Evolutionary conservation across 2,797 vertebrate species (phyloP).

Genomic region (Tragelaphus oryx): DNA sequence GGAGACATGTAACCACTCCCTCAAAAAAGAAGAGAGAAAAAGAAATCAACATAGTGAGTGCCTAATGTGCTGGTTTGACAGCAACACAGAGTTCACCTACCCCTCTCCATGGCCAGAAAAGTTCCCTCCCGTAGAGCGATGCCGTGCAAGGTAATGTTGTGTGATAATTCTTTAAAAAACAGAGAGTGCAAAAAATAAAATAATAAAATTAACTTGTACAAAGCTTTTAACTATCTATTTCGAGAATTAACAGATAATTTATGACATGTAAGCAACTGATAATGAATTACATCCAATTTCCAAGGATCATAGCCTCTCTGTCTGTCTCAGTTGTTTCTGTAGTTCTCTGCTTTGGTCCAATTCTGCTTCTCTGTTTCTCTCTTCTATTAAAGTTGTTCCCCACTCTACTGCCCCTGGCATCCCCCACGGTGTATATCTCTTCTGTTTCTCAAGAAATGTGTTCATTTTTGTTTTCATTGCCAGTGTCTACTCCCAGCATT

Average conservation of each 20-base stretch:
- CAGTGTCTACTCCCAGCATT: background rate
- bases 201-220: background rate
- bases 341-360: background rate
- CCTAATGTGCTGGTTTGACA: slow-evolving; percentile 86
- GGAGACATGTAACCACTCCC: slow-evolving; percentile 85
- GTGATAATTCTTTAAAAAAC: background rate
- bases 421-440: background rate
- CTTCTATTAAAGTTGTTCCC: background rate
- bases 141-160: slow-evolving; percentile 85
- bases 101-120: slow-evolving; percentile 87
- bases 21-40: slow-evolving; percentile 88
- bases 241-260: slow-evolving; percentile 35
- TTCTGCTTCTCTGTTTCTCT: background rate
- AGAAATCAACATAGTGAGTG: slow-evolving; percentile 95
- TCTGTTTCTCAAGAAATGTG: background rate
- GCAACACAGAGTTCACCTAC: slow-evolving; percentile 84
- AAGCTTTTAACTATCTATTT: background rate
- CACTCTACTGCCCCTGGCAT: background rate
- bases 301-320: background rate
- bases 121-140: slow-evolving; percentile 88
- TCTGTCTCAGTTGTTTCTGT: background rate
- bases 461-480: slow-evolving; percentile 23
- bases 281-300: background rate
- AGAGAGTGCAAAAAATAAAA: background rate
- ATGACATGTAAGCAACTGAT: background rate